Evolutionary conservation across 2,888 invertebrate genomes (phyloP), one percentile per base, ranked within the genome.

Genomic region (Heteropelma amictum): DNA sequence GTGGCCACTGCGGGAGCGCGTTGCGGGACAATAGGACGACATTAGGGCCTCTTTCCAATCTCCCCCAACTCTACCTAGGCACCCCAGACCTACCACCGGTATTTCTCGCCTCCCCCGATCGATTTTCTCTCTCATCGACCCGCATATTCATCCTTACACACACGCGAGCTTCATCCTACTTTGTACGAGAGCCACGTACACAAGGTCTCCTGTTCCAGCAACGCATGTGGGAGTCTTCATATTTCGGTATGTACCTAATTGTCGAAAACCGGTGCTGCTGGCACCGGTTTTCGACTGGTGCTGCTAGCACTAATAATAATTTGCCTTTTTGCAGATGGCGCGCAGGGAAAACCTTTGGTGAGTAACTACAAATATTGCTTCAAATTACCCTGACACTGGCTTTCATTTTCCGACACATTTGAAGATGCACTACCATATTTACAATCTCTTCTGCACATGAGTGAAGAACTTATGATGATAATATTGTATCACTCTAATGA

Each of bases 11-110:
- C 69, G 77, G 75, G 76, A 51, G 58, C 64, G 78, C 80, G 79
- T 67, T 80, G 75, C 81, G 70, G 85, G 82, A 87, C 86, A 86
- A 87, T 87, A 81, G 85, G 74, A 64, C 81, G 82, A 84, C 86
- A 86, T 87, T 87, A 86, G 85, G 81, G 80, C 76, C 81, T 51
- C 65, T 12, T 12, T 21, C 23, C 21, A 7, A 6, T 14, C 8
- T 7, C 21, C 26, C 61, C 14, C 26, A 4, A 71, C 40, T 56
- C 19, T 72, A 74, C 77, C 76, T 47, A 49, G 80, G 75, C 75
- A 77, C 80, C 79, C 81, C 80, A 81, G 84, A 83, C 77, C 80
- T 80, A 77, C 67, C 78, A 58, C 73, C 72, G 64, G 51, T 42
- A 69, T 64, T 38, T 69, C 58, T 40, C 47, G 45, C 61, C 40